Conservation (phyloP, 23 tunicate genomes). For the Diplosoma virens region DNA sequence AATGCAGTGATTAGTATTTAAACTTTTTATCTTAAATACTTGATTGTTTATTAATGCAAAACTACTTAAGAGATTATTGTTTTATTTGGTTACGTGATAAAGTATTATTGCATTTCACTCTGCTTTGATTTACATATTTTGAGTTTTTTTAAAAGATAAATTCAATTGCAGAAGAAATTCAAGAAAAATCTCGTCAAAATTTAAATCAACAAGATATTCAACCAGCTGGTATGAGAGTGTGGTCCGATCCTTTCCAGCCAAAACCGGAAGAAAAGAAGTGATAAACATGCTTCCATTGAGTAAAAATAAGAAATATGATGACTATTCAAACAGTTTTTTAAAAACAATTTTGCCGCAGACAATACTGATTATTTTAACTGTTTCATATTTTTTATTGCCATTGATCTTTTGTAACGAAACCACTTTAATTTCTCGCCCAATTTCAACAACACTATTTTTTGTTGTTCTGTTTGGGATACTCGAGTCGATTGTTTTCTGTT, state of each 20-base stretch:
- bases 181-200: constrained; percentile 42
- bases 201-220: constrained; percentile 79
- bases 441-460: constrained; percentile 24
- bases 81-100: no score
- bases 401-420: neutral
- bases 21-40: no score
- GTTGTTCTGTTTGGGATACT: neutral
- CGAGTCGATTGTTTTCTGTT: constrained; percentile 14
- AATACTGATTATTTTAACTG: neutral
- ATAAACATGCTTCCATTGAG: neutral
- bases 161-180: constrained; percentile 72
- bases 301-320: neutral
- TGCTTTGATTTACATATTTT: no score
- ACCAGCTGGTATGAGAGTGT: constrained; percentile 94
- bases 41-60: no score
- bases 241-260: constrained; percentile 86
- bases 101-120: no score
- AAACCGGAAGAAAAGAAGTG: constrained; percentile 34
- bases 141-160: no score
- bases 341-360: constrained; percentile 23
- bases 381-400: constrained; percentile 22
- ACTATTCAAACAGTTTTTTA: neutral
- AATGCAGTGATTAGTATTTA: no score
- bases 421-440: constrained; percentile 9
- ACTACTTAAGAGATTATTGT: no score